phyloP scores from a whole-genome alignment of 2,888 invertebrate genomes.

The Napeogenes sylphis region DNA sequence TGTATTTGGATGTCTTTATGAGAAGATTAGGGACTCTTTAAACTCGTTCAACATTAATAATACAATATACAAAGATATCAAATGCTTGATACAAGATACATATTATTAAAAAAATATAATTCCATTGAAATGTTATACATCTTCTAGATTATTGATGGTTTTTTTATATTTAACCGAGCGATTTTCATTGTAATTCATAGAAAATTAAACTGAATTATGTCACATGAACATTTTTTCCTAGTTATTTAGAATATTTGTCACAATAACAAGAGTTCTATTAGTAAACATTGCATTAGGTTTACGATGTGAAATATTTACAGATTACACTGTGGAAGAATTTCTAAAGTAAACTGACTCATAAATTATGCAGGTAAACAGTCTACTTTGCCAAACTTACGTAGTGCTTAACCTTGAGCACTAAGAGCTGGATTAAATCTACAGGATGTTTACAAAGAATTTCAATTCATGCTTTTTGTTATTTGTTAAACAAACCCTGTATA shows the following conservation, averaged over 20 bases:
- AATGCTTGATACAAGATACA: no score
- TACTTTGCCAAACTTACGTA: constrained; percentile 35
- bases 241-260: neutral
- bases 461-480: constrained; percentile 31
- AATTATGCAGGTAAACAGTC: constrained; percentile 48
- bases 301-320: constrained; percentile 13
- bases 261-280: constrained; percentile 5
- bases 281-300: constrained; percentile 29
- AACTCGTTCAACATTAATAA: no score
- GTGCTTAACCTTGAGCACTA: constrained; percentile 62
- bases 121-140: no score
- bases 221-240: no score
- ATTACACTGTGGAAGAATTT: constrained; percentile 8
- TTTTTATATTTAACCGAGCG: no score
- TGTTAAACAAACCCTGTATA: constrained; percentile 21
- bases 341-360: constrained; percentile 41
- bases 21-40: constrained; percentile 43
- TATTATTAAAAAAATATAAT: no score
- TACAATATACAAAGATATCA: no score
- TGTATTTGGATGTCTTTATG: constrained; percentile 48
- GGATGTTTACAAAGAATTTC: constrained; percentile 55
- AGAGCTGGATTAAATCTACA: constrained; percentile 51
- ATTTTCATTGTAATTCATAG: no score
- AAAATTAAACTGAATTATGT: no score
- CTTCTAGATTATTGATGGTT: no score